Conservation (phyloP, 2,797 vertebrate genomes). For the Propithecus perrieri region DNA sequence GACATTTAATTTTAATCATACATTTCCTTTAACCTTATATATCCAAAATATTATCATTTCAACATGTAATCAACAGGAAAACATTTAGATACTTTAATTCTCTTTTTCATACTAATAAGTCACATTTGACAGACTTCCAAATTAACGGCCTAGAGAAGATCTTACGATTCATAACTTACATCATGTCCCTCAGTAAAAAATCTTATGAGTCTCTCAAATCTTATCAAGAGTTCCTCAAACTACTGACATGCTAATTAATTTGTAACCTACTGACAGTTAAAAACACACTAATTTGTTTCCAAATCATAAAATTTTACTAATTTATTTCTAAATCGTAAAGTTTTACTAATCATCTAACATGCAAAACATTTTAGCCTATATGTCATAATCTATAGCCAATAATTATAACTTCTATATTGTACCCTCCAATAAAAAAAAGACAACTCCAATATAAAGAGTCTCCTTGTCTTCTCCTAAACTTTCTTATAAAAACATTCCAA, state of each 20-base stretch:
- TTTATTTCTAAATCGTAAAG: neutral
- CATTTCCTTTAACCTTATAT: neutral
- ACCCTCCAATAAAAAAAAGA: neutral
- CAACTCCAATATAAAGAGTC: neutral
- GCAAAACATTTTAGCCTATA: neutral
- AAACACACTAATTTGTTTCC: neutral
- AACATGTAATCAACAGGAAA: neutral
- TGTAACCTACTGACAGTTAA: neutral
- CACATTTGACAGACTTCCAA: neutral
- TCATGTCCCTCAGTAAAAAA: neutral
- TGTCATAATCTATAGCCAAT: neutral
- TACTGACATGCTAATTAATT: neutral
- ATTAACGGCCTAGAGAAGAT: neutral
- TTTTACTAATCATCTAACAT: neutral
- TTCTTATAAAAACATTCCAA: neutral
- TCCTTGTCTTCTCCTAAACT: neutral
- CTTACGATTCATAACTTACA: neutral
- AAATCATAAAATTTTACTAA: neutral
- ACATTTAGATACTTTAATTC: neutral
- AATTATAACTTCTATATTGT: neutral
- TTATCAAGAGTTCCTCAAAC: neutral
- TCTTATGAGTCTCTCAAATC: neutral
- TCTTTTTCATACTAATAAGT: neutral
- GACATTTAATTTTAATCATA: neutral
- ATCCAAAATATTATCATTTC: neutral